Conservation (phyloP, 2,797 vertebrate species). For the Denticeps clupeoides region DNA sequence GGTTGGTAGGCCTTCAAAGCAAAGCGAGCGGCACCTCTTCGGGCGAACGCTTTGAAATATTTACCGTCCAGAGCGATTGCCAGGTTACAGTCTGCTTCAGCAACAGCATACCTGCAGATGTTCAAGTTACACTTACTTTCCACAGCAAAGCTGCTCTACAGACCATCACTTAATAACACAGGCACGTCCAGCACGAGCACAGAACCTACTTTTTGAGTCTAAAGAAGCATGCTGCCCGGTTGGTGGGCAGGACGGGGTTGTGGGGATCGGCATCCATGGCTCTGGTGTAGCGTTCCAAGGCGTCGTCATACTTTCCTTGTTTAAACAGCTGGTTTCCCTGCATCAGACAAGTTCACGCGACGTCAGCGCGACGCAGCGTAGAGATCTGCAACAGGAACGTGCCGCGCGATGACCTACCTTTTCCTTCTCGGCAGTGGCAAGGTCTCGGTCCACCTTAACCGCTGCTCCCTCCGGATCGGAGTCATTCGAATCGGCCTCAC, state of each 20-base stretch:
- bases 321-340: constrained; percentile 85
- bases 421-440: constrained; percentile 73
- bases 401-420: constrained; percentile 59
- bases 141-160: too few relatives aligned
- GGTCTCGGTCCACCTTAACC: constrained; percentile 59
- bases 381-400: too few relatives aligned
- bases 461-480: constrained; percentile 80
- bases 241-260: constrained; percentile 84
- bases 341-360: too few relatives aligned
- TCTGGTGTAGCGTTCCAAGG: constrained; percentile 83
- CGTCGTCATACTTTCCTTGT: constrained; percentile 80
- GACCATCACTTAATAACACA: too few relatives aligned
- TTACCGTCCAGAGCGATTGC: constrained; percentile 77
- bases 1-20: constrained; percentile 69
- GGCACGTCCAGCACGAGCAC: neutral
- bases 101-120: constrained; percentile 75
- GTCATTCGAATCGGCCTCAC: constrained; percentile 71
- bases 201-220: constrained; percentile 79
- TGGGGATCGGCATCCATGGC: constrained; percentile 84
- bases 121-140: too few relatives aligned
- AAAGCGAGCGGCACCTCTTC: constrained; percentile 75
- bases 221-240: constrained; percentile 81
- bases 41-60: constrained; percentile 73
- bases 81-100: constrained; percentile 90
- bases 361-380: too few relatives aligned